Evolutionary conservation across 2,888 invertebrate species (phyloP), one percentile per base, ranked within the genome.

Genomic region (Carabus problematicus): DNA sequence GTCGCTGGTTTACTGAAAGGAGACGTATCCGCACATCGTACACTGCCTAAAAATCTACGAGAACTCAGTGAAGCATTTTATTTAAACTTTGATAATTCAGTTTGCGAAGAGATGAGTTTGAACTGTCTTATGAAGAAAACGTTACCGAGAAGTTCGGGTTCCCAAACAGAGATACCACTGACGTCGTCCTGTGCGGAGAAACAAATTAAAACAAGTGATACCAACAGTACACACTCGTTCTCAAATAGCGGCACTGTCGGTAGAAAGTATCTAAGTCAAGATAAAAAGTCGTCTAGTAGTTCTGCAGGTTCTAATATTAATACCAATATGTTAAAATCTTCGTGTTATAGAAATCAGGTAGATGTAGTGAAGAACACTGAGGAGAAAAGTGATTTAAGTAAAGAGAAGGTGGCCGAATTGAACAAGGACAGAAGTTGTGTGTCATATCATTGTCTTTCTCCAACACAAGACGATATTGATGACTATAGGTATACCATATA

Each of bases 31-130:
- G 63, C 74, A 49, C 79, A 79, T 74, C 75, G 78, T 60, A 79
- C 79, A 43, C 72, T 79, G 64, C 79, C 79, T 52, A 77, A 77
- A 69, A 79, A 77, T 71, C 71, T 79, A 54, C 72, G 76, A 69
- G 78, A 78, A 71, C 70, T 77, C 43, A 73, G 72, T 45, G 72
- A 75, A 19, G 73, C 73, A 16, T 73, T 74, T 45, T 71, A 71
- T 71, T 71, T 72, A 11, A 72, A 71, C 66, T 71, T 70, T 64
- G 74, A 75, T 12, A 62, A 62, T 62, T 39, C 69, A 8, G 42
- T 52, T 9, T 67, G 67, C 43, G 67, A 67, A 39, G 60, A 67
- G 9, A 29, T 60, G 60, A 67, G 41, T 41, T 60, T 67, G n/a
- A 60, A 67, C 29, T 67, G 67, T 54, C 9, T 67, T 16, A 54